Evolutionary conservation across 1,140 invertebrate genomes (phyloP).

Genomic region (Eueides isabella): DNA sequence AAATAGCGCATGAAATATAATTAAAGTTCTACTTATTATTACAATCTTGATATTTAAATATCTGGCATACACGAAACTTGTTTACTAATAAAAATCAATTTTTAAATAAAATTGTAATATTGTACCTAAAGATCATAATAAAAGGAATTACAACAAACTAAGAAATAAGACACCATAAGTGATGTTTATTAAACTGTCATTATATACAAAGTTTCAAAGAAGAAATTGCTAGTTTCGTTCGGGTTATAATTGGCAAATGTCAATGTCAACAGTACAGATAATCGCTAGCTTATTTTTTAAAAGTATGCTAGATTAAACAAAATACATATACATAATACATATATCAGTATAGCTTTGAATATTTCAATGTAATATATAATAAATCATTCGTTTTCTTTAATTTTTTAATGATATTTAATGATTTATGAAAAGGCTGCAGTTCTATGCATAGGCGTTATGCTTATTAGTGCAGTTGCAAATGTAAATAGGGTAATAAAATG

Average conservation of each 20-base stretch:
- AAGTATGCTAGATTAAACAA: not conserved
- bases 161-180: not conserved
- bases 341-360: not conserved
- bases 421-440: not conserved
- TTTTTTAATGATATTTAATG: not conserved
- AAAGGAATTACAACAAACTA: not conserved
- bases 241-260: constrained; percentile 36
- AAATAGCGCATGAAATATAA: too few relatives aligned
- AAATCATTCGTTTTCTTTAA: not conserved
- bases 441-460: not conserved
- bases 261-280: constrained; percentile 26
- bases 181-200: not conserved
- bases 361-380: not conserved
- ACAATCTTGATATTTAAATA: too few relatives aligned
- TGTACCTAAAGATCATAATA: not conserved
- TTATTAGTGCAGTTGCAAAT: not conserved
- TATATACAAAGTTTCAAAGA: not conserved
- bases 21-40: too few relatives aligned
- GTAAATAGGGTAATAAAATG: not conserved
- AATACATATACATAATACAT: not conserved
- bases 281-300: constrained; percentile 4
- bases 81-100: too few relatives aligned
- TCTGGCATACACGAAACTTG: too few relatives aligned
- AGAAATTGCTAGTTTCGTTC: constrained; percentile 36
- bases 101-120: not conserved